Base-by-base conservation (phyloP, 2,888 invertebrate species). In the Andrena fulva region DNA sequence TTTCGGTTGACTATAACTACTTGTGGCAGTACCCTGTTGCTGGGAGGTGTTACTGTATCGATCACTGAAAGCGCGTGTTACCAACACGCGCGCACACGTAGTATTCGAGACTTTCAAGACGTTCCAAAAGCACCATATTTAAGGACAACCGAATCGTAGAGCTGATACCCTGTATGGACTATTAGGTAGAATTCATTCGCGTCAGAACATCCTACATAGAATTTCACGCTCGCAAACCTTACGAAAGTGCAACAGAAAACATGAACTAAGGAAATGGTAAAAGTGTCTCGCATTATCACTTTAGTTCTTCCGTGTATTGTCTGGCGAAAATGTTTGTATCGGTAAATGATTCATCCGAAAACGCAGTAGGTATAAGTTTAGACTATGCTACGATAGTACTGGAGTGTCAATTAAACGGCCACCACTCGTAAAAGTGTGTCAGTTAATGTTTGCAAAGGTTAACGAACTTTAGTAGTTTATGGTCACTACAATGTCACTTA, bases 31-130 rank as follows among this genome's bases (percentile, higher is more conserved):
- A 89, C 91, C 92, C 92, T 92, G 92, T 91, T 92, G 92, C 92
- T 92, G 91, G 89, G 91, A 91, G 91, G 91, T 90, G 91, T 91
- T 91, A 91, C 91, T 90, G 89, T 92, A 92, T 92, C 92, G 92
- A 92, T 92, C 90, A 91, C 82, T 85, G 87, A 78, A 87, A 86
- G 86, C 90, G 88, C 88, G 89, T 91, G 87, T 87, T 85, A 82
- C 85, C 56, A 74, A 73, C 82, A 80, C 84, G 84, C 82, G 77
- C 85, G 80, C 72, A 66, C 50, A 56, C 63, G 24, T 56, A 56
- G 59, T 75, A 71, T 89, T 78, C 77, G 74, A 63, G 52, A 67
- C 56, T 72, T 77, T 85, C 72, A 67, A 81, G 77, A 83, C 77
- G 52, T 76, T 59, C 60, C 35, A 24, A 73, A 71, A 75, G 52